Evolutionary conservation across 2,888 invertebrate species (phyloP), one percentile per base, ranked within the genome.

Genomic region (Bellardia pandia): DNA sequence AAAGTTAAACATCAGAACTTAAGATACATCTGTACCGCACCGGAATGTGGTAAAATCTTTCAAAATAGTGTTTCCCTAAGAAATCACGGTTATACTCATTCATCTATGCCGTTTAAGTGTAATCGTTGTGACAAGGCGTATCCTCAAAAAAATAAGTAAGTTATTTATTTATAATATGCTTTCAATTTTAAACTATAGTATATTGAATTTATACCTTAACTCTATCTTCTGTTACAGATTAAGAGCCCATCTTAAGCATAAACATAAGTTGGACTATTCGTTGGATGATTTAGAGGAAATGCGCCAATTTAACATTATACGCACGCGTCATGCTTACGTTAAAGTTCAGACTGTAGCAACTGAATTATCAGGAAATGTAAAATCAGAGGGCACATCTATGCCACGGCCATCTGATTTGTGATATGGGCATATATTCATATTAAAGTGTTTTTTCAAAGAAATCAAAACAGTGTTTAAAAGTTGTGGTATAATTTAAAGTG

Each of bases 101-200:
- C 83, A 9, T 76, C 75, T 11, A 89, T 86, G 89, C 89, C 89
- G 2, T 88, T 89, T 40, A 78, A 78, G 53, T 78, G 89, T 45
- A 75, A 45, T 8, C 81, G 48, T 48, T 89, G 88, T 48, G 71
- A 83, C 4, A 88, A 88, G n/a, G 83, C 85, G 16, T 89, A 85
- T 76, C 89, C 88, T n/a, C 85, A 88, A 40, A 89, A 88, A 56
- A 85, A 85, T 60, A 88, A 86, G 89, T 89, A 78, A 51, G 83
- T 72, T 51, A 0, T 30, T 60, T 33, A 8, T n/a, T 8, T 13
- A 6, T 37, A 37, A 14, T 60, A 23, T 23, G 23, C 23, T 23
- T 23, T 23, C 23, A 23, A 23, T 23, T 23, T 23, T 23, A 23
- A 23, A 23, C 23, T 23, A 23, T 23, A 23, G 23, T 23, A 23